These are phyloP conservation scores for Cydia strobilella DNA, from an alignment of 1,140 invertebrate species.

Conservation along the genomic window DNA sequence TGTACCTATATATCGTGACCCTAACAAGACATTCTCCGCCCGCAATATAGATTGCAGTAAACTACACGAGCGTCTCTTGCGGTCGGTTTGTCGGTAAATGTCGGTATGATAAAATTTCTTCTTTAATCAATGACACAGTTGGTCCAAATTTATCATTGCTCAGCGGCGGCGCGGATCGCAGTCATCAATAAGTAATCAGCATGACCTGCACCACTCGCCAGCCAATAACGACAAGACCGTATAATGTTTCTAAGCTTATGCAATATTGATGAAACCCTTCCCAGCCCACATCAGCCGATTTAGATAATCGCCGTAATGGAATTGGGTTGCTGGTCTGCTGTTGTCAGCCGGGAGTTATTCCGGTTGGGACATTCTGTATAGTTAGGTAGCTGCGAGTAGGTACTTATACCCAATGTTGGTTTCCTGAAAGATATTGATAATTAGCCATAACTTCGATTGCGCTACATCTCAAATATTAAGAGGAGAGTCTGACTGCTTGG, in stretches of 20 bases:
- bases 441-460: too few relatives aligned
- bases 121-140: conserved; percentile 41
- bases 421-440: too few relatives aligned
- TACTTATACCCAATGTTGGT: too few relatives aligned
- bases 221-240: conserved; percentile 35
- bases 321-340: conserved; percentile 25
- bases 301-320: conserved; percentile 34
- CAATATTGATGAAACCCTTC: conserved; percentile 38
- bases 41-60: conserved; percentile 9
- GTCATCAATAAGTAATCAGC: conserved; percentile 70
- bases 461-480: too few relatives aligned
- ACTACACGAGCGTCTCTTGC: conserved; percentile 5
- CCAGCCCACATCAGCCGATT: conserved; percentile 32
- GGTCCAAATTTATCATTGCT: conserved; percentile 42
- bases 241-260: conserved; percentile 38
- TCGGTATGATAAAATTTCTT: conserved; percentile 31
- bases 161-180: conserved; percentile 36
- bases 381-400: too few relatives aligned
- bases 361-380: not conserved
- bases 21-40: not conserved
- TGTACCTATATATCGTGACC: not conserved
- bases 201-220: conserved; percentile 39
- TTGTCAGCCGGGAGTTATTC: conserved; percentile 17
- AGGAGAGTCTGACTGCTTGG: too few relatives aligned
- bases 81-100: conserved; percentile 24